A percentile compares a stretch with the other conserved stretches of the same genome.
phyloP scores from a whole-genome alignment of 2,888 invertebrate species.

The Acrobasis suavella region DNA sequence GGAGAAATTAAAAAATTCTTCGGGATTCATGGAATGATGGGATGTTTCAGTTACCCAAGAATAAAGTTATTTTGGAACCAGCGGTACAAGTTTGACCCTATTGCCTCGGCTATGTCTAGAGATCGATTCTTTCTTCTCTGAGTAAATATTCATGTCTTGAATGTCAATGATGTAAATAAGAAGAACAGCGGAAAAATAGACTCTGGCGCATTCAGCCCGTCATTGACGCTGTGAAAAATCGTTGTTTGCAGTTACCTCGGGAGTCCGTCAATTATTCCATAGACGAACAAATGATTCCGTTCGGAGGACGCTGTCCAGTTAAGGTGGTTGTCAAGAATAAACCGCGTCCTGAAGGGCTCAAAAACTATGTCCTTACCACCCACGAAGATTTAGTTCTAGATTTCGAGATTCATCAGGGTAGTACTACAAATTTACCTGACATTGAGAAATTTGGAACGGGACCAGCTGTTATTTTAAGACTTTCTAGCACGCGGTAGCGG shows the following conservation, averaged over 20 bases:
- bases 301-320: not conserved
- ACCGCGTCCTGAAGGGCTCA: not conserved
- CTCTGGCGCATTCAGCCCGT: too few relatives aligned
- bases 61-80: slow-evolving; percentile 32
- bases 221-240: too few relatives aligned
- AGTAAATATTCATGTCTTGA: not conserved
- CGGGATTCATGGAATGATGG: slow-evolving; percentile 32
- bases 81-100: slow-evolving; percentile 26
- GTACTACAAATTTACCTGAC: slow-evolving; percentile 23
- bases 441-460: slow-evolving; percentile 28
- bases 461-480: slow-evolving; percentile 33
- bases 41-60: slow-evolving; percentile 31
- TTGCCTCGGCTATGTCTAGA: slow-evolving; percentile 32
- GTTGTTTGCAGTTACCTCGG: too few relatives aligned
- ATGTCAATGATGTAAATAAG: too few relatives aligned
- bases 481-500: slow-evolving; percentile 33
- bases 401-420: slow-evolving; percentile 18
- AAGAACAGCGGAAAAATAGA: too few relatives aligned
- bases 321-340: not conserved
- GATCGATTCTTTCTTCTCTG: slow-evolving; percentile 31
- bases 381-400: not conserved
- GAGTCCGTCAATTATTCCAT: not conserved
- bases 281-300: not conserved
- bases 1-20: slow-evolving; percentile 26
- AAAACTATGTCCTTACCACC: not conserved